Base-by-base conservation (phyloP, 2,888 invertebrate genomes). In the Cyrtodaria siliqua region DNA sequence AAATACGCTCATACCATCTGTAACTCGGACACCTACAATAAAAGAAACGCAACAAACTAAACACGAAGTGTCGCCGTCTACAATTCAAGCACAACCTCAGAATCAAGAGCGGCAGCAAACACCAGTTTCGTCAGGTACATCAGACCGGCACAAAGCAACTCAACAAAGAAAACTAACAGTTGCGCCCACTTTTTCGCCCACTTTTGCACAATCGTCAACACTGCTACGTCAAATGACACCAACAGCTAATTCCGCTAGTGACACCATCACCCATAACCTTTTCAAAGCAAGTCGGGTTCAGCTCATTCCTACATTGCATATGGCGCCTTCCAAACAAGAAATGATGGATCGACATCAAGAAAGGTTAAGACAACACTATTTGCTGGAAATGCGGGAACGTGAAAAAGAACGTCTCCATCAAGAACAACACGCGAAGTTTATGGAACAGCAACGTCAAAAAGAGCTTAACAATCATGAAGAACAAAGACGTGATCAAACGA, bases 341-440 rank as follows among this genome's bases (percentile, higher is more conserved):
- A 49, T 62, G n/a, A 47, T 77, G 14, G 60, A 53, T n/a, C 72
- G 68, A 23, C 70, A 67, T 49, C 68, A 71, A 42, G 44, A 57
- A 29, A 52, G 38, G 42, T 62, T 44, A 20, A 33, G 59, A 38
- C 67, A 55, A 2, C 59, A 71, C 23, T 26, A 69, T 29, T 38
- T 56, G 20, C 33, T 64, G 27, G 47, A 68, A 2, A 60, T 64
- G 23, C 2, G 18, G 14, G 53, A 66, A 42, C 55, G 69, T 18
- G 71, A 61, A 18, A 57, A 47, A 14, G 61, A 71, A 27, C 71
- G 60, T n/a, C 67, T 60, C n/a, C 12, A 27, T 12, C n/a, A 42
- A 18, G 20, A 23, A 24, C 40, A 42, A 52, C 52, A 23, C 6
- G 4, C 4, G 16, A 16, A 47, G 47, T 20, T 47, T 47, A 9